Evolutionary conservation across 2,113 vertebrate genomes (phyloP), one percentile per base, ranked within the genome.

Genomic region (Cheirogaleus medius): DNA sequence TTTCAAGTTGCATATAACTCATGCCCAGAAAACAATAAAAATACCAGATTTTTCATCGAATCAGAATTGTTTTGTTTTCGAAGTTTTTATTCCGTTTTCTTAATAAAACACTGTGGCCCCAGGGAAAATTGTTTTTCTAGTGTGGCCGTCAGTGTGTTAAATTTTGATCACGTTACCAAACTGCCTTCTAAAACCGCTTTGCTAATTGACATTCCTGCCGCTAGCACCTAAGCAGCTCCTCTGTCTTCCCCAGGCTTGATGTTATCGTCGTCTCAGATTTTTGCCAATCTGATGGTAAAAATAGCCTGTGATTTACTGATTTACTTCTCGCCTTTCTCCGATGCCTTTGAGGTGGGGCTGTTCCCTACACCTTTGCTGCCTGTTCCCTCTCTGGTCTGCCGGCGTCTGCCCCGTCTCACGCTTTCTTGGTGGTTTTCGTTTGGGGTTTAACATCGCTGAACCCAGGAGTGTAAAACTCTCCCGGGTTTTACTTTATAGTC

Each of bases 171-270:
- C 8, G 2, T 80, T 5, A 29, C 85, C 32, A 15, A 3, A 2
- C 14, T n/a, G 84, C 39, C 71, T 71, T 54, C 80, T 20, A 12
- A 5, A 60, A 60, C 2, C 0, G 8, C 47, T 7, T n/a, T 13
- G 0, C 56, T 25, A 0, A 5, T 5, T 0, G 64, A 3, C 21
- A 0, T 12, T 3, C 74, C 42, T 1, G 23, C 18, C 69, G 0
- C 37, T 1, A 12, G 25, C 58, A 25, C 21, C 10, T 49, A 77
- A 80, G 42, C 15, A 4, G 10, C 37, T 58, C 11, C 1, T 34
- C 21, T 32, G 6, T 13, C n/a, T 64, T 17, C 77, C 32, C 27
- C 66, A 17, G 15, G 32, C 23, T 6, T 2, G 77, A 7, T 25
- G 29, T 3, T n/a, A 8, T 29, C 37, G 0, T 7, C 0, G 56